Evolutionary conservation across 2,113 vertebrate genomes (phyloP), one percentile per base, ranked within the genome.

Genomic region (Microcebus lehilahytsara): DNA sequence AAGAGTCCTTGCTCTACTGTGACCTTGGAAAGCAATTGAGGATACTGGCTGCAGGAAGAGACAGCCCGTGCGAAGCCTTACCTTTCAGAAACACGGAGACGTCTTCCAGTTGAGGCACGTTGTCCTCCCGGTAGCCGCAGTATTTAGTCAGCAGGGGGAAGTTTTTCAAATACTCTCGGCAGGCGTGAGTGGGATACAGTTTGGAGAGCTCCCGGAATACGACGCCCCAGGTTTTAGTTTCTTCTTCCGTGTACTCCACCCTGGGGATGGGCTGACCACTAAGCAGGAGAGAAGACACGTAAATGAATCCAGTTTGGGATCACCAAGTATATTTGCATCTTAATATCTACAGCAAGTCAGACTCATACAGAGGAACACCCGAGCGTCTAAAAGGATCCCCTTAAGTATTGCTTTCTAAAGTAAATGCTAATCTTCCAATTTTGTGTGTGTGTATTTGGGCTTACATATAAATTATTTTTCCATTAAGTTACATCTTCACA

Each of bases 171-270:
- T 99, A 99, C 85, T 99, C 99, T 37, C 97, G 99, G 97, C 99
- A 99, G 96, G 99, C 99, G 22, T 99, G 99, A 34, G 99, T 99
- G 1, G 99, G 99, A 90, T 99, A 99, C 51, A 99, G 99, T 96
- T 99, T 99, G 97, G 99, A 99, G 83, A 99, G 99, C 97, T 99
- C 99, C 62, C 99, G 98, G 98, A 99, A 99, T 5, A 99, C 99
- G 12, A 99, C 98, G 0, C 99, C 99, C 99, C 99, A 99, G 0
- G 99, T 99, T 98, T 97, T 99, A 34, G 99, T 98, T 98, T 99
- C 99, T 98, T 99, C 99, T 27, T 95, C 95, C 0, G 99, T 99
- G 93, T 99, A 99, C 92, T 99, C 99, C 77, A 99, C 99, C 46
- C 98, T 98, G 62, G 99, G 99, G 96, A 99, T 99, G 75, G 99